A percentile compares a stretch with the other conserved stretches of the same genome.
These are phyloP conservation scores for Pithys albifrons DNA, from an alignment of 2,113 vertebrate species.

Conservation along the genomic window DNA sequence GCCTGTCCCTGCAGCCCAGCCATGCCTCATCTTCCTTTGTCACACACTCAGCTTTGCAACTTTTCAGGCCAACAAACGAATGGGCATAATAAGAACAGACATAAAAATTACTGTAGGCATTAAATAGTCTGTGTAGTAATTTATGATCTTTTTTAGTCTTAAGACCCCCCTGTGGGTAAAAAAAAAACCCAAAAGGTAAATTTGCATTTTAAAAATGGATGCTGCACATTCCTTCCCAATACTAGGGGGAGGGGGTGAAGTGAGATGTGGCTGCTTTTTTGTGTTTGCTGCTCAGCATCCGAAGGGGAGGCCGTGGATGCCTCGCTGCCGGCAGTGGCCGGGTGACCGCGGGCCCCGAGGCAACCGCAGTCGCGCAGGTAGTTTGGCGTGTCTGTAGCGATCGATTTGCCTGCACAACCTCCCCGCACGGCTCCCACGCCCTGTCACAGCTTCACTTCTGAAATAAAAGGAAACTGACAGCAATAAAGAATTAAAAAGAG, in stretches of 20 bases:
- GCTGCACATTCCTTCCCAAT: background rate
- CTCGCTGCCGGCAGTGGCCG: background rate
- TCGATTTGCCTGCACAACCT: background rate
- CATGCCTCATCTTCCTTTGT: background rate
- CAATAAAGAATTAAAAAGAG: background rate
- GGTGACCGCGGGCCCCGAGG: background rate
- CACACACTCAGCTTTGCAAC: background rate
- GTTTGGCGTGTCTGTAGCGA: background rate
- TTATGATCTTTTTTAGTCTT: background rate
- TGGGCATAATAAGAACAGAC: background rate
- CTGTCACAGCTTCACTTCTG: background rate
- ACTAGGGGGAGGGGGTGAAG: background rate
- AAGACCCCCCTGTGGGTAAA: background rate
- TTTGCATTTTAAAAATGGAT: background rate
- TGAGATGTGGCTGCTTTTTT: background rate
- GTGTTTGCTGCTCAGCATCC: background rate
- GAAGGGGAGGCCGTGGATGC: rapidly evolving
- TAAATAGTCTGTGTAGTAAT: background rate
- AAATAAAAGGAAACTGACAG: slow-evolving; percentile 35
- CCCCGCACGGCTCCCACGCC: background rate
- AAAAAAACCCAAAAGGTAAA: background rate
- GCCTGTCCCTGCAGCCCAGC: background rate
- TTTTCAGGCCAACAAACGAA: background rate
- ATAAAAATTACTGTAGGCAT: background rate
- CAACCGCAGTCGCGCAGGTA: background rate